A percentile compares a stretch with the other conserved stretches of the same genome.
phyloP scores from a whole-genome alignment of 92 coral and sea anemone genomes.

The Parazoanthus swiftii region DNA sequence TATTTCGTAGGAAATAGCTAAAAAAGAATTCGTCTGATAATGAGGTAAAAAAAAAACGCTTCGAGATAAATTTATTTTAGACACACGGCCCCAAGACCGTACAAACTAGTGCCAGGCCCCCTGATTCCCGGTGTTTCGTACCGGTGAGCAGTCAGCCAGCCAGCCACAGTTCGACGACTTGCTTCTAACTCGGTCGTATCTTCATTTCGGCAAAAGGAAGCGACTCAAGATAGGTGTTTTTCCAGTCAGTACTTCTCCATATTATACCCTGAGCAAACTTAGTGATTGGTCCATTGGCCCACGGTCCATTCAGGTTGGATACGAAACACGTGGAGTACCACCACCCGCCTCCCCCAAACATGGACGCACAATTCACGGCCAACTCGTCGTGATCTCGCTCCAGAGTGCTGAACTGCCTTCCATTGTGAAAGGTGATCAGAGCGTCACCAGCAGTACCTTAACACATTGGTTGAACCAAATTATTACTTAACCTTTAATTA shows the following conservation, averaged over 20 bases:
- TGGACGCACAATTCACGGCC: slow-evolving; percentile 20
- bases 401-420: slow-evolving; percentile 32
- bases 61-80: too few relatives aligned
- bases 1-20: too few relatives aligned
- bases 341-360: slow-evolving; percentile 25
- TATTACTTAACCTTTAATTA: not conserved
- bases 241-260: slow-evolving; percentile 29
- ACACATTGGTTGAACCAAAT: not conserved
- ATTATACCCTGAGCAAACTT: slow-evolving; percentile 26
- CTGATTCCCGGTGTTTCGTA: too few relatives aligned
- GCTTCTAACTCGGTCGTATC: slow-evolving; percentile 17
- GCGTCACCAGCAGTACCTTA: slow-evolving; percentile 41
- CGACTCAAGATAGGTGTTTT: slow-evolving; percentile 24
- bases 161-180: too few relatives aligned
- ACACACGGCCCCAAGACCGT: too few relatives aligned
- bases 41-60: too few relatives aligned
- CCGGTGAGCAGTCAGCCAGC: too few relatives aligned
- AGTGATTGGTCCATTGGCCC: slow-evolving; percentile 15
- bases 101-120: too few relatives aligned
- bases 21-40: too few relatives aligned
- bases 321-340: slow-evolving; percentile 34
- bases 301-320: slow-evolving; percentile 32
- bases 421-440: slow-evolving; percentile 15
- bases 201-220: slow-evolving; percentile 39
- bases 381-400: slow-evolving; percentile 35